Percentiles rank a stretch among this genome's conserved stretches.
phyloP scores from a whole-genome alignment of 2,113 vertebrate species.

The Aspiorhynchus laticeps region DNA sequence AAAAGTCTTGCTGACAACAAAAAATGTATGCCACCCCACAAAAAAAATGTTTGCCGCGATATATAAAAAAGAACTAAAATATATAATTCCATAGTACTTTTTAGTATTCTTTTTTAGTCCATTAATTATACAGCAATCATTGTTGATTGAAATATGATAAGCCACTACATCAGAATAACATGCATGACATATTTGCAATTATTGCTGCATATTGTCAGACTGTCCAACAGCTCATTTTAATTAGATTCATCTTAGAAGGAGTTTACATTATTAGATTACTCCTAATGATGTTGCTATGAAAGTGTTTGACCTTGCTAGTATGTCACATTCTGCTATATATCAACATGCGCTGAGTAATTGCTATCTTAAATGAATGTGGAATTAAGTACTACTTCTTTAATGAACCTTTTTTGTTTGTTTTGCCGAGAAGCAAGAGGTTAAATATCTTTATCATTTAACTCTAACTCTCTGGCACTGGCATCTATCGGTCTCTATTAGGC shows the following conservation, averaged over 20 bases:
- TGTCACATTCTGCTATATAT: not conserved
- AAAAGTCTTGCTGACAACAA: too few species aligned
- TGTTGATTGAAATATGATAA: not conserved
- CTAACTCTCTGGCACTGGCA: not conserved
- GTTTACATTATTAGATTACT: slow-evolving; percentile 21
- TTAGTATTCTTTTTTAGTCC: not conserved
- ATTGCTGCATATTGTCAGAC: not conserved
- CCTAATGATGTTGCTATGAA: not conserved
- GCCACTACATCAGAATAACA: not conserved
- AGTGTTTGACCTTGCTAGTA: slow-evolving; percentile 16
- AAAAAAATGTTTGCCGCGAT: too few species aligned
- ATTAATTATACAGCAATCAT: not conserved
- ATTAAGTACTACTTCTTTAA: not conserved
- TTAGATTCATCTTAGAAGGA: slow-evolving; percentile 8
- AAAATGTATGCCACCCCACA: too few species aligned
- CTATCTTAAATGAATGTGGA: not conserved
- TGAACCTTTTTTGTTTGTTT: not conserved
- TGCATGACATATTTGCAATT: not conserved
- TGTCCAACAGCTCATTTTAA: not conserved
- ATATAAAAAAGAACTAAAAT: not conserved
- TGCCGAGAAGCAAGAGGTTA: not conserved
- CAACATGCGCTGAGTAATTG: not conserved
- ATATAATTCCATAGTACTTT: not conserved
- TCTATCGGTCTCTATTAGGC: not conserved
- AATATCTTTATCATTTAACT: not conserved